A percentile compares a stretch with the other conserved stretches of the same genome.
Evolutionary conservation across 2,113 vertebrate species (phyloP).

Genomic region (Ciconia boyciana): DNA sequence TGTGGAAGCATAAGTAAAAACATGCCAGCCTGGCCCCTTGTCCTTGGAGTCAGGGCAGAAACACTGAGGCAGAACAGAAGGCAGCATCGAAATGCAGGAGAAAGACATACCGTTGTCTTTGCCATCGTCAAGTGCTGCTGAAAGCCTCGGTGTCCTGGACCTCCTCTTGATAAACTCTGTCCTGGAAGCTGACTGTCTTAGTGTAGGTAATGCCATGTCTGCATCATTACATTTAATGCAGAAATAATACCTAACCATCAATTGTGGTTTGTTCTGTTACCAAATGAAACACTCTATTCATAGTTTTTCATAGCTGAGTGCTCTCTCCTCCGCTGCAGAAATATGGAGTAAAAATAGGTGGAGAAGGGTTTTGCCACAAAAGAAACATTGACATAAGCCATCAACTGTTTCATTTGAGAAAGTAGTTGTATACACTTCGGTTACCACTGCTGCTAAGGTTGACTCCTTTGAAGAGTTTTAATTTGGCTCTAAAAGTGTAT

Average conservation of each 20-base stretch:
- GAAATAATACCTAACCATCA: slow-evolving; percentile 41
- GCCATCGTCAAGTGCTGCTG: slow-evolving; percentile 35
- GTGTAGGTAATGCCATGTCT: background rate
- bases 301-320: background rate
- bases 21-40: background rate
- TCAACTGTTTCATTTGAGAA: slow-evolving; percentile 21
- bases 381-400: slow-evolving; percentile 49
- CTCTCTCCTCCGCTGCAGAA: background rate
- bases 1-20: background rate
- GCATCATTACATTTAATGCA: slow-evolving; percentile 29
- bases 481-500: background rate
- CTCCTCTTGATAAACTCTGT: slow-evolving; percentile 13
- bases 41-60: background rate
- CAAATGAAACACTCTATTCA: slow-evolving; percentile 24
- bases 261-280: slow-evolving; percentile 29
- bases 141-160: background rate
- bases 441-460: background rate
- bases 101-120: background rate
- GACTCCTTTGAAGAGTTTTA: slow-evolving; percentile 13
- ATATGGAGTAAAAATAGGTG: slow-evolving; percentile 45
- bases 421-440: background rate
- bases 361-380: slow-evolving; percentile 51
- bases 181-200: slow-evolving; percentile 33
- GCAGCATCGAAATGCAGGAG: background rate
- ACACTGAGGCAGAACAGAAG: background rate